Percentiles rank a stretch among this genome's conserved stretches.
phyloP scores from a whole-genome alignment of 2,113 vertebrate genomes.

The Malurus melanocephalus region DNA sequence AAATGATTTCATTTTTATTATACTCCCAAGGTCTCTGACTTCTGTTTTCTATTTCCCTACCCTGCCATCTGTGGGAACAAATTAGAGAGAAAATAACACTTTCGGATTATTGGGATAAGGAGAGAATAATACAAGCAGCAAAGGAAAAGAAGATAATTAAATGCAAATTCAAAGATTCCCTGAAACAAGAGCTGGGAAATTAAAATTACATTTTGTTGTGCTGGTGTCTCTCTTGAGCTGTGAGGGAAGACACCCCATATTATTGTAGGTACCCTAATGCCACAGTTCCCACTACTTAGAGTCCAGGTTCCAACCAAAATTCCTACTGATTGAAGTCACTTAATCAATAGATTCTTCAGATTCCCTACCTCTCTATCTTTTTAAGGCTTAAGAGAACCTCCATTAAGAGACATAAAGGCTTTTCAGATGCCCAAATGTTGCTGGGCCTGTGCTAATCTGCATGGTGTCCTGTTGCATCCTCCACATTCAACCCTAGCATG shows the following conservation, averaged over 20 bases:
- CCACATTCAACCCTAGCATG: background rate
- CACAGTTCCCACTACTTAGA: background rate
- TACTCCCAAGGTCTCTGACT: conserved; percentile 51
- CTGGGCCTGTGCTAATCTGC: background rate
- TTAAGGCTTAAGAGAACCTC: conserved; percentile 4
- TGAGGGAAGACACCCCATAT: background rate
- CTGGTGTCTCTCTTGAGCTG: background rate
- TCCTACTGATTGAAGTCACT: background rate
- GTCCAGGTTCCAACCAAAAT: background rate
- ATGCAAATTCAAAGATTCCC: background rate
- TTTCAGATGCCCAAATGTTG: background rate
- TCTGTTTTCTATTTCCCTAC: conserved; percentile 35
- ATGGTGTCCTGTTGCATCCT: background rate
- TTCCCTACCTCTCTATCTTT: background rate
- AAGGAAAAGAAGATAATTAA: conserved; percentile 13
- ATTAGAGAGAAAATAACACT: conserved; percentile 36
- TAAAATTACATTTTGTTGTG: conserved; percentile 11
- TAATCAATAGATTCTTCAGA: background rate
- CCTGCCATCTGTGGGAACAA: conserved; percentile 18
- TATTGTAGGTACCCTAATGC: background rate
- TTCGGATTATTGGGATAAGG: conserved; percentile 38
- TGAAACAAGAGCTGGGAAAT: conserved; percentile 1
- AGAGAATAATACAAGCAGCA: conserved; percentile 16
- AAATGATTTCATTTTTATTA: conserved; percentile 45
- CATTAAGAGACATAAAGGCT: background rate